Base-by-base conservation (phyloP, 2,888 invertebrate genomes). In the Gisinianus flammeolus region DNA sequence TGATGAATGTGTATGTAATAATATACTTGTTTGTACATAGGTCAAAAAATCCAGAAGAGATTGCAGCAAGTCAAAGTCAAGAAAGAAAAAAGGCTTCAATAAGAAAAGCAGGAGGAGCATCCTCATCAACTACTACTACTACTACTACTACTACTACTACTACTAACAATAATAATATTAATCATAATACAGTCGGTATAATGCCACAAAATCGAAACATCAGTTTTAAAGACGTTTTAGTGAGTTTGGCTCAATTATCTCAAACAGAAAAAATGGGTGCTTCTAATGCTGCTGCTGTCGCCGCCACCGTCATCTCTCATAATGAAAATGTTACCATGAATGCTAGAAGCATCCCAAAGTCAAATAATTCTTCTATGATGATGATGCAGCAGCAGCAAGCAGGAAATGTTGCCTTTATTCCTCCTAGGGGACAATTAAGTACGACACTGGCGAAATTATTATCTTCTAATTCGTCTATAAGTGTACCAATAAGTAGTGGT, bases 171-270 rank as follows among this genome's bases (percentile, higher is more conserved):
- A 24, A 22, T 62, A 19, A 56, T 56, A 22, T 10, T 22, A 68
- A 22, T 19, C 30, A 28, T 68, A 26, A 4, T 24, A 26, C 12
- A 64, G 26, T 26, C 12, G 26, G 67, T 31, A 56, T 68, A n/a
- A 30, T 76, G 8, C 67, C 68, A 31, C 76, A 76, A 24, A 68
- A 76, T 56, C 76, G 8, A 3, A 68, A 76, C 31, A 52, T 68
- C 22, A 77, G 71, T 26, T 70, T 71, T 33, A 70, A 44, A 85
- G 93, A 93, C 85, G 92, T 93, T 33, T 88, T 93, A 19, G 91
- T 93, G 2, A 93, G 93, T 85, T 93, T 93, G 85, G 93, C 93
- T 0, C 90, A 90, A 85, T 85, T 91, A 82, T 90, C 90, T 66
- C 88, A 88, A 64, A 81, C 79, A 0, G 83, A 83, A 30, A 82